Evolutionary conservation across 2,888 invertebrate species (phyloP), one percentile per base, ranked within the genome.

Genomic region (Limnephilus marmoratus): DNA sequence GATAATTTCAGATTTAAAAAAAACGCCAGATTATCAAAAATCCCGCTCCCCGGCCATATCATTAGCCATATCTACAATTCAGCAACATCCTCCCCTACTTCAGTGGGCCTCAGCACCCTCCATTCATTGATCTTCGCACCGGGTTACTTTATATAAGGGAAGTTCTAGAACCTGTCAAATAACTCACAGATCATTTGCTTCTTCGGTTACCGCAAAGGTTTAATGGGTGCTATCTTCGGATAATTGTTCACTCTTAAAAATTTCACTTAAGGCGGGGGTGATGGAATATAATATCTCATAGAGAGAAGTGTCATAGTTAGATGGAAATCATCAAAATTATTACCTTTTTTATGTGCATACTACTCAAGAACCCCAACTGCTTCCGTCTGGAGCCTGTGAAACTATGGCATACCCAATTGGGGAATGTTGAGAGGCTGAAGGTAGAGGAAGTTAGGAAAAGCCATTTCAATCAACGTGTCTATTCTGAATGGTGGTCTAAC

Each of bases 41-140:
- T 82, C 29, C 83, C 90, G 29, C 53, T 24, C 81, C 85, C 53
- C 80, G 85, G 15, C 34, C 31, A 53, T 91, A 91, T 91, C 91
- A 91, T 91, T 91, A 91, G 91, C 87, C 86, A 68, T 68, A 91
- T 91, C 91, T 85, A 15, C 87, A 87, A 91, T 87, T 91, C 91
- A 91, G 91, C 91, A 91, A 86, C 86, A 81, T 87, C 15, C 86
- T 11, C 45, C 45, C 81, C 86, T 85, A 31, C 90, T 53, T 34
- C 82, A 83, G 81, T 53, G n/a, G 85, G 90, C 90, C 37, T 80
- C 37, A 3, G 49, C 83, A 83, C 45, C 90, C 83, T 49, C 53
- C 15, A 24, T 13, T 4, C 90, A 31, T 90, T 82, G 45, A 82
- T 90, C 90, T 90, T 83, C 81, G 18, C 80, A 37, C 81, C 34